phyloP scores from a whole-genome alignment of 2,888 invertebrate genomes.

The Drosophila sordidapex region DNA sequence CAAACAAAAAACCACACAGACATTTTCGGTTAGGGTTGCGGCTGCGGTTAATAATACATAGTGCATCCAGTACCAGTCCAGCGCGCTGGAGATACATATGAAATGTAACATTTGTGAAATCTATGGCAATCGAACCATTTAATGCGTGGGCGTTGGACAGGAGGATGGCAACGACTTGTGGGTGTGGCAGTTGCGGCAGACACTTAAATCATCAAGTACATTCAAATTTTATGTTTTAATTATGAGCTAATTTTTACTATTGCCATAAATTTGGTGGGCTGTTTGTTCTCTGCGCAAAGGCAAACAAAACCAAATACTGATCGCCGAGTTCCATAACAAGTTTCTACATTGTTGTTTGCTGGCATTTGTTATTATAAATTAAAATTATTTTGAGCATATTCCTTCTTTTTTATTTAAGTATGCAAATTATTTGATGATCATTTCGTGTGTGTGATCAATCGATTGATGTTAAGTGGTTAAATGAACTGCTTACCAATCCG shows the following conservation, averaged over 20 bases:
- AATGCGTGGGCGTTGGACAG: conserved; percentile 22
- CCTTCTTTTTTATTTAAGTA: conserved; percentile 8
- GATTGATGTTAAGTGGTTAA: neutral
- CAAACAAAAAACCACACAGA: conserved; percentile 7
- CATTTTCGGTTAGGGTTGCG: conserved; percentile 16
- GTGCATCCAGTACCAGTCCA: conserved; percentile 28
- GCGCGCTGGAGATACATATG: conserved; percentile 41
- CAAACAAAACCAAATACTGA: conserved; percentile 8
- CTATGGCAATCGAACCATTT: conserved; percentile 15
- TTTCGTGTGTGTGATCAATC: conserved; percentile 1
- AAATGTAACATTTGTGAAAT: conserved; percentile 22
- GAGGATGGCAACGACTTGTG: conserved; percentile 22
- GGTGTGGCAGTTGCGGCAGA: conserved; percentile 43
- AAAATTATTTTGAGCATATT: conserved; percentile 13
- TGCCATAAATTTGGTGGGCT: conserved; percentile 48
- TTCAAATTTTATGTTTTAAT: conserved; percentile 72
- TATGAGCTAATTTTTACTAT: conserved; percentile 66
- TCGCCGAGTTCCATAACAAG: neutral
- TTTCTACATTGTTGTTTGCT: conserved; percentile 1
- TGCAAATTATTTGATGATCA: conserved; percentile 35
- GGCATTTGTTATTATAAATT: conserved; percentile 27
- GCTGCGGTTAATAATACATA: conserved; percentile 46
- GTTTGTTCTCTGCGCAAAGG: conserved; percentile 12
- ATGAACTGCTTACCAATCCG: conserved; percentile 87
- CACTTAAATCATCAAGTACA: conserved; percentile 69